phyloP scores from a whole-genome alignment of 2,113 vertebrate species.

The Laterallus jamaicensis region DNA sequence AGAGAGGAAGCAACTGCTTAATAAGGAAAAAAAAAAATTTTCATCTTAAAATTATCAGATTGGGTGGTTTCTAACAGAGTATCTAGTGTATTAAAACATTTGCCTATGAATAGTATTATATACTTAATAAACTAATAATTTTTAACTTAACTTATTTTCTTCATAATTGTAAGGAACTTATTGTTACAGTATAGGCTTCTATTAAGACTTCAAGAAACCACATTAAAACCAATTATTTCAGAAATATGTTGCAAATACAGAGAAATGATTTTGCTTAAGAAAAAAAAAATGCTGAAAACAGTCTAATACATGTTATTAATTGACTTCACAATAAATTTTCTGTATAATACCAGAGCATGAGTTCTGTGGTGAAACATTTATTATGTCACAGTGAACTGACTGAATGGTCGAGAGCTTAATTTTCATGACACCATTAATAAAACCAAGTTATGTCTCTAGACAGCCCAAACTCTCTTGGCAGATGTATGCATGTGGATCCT shows the following conservation, averaged over 20 bases:
- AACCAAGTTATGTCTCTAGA: neutral
- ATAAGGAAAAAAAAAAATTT: neutral
- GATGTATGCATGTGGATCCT: neutral
- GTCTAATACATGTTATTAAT: neutral
- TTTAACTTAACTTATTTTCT: neutral
- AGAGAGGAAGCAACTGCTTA: conserved; percentile 45
- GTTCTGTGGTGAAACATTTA: neutral
- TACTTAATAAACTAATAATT: neutral
- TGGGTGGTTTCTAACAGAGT: neutral
- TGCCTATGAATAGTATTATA: neutral
- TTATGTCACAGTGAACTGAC: neutral
- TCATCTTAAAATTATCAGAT: conserved; percentile 32
- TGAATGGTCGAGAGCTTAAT: neutral
- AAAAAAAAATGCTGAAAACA: neutral
- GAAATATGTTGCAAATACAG: neutral
- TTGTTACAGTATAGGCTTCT: neutral
- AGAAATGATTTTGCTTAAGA: neutral
- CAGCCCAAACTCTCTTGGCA: neutral
- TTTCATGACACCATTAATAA: neutral
- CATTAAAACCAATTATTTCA: neutral
- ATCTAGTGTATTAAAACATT: conserved; percentile 20
- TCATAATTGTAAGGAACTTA: neutral
- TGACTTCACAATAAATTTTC: neutral
- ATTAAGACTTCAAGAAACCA: neutral
- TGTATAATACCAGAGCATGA: neutral